phyloP scores from a whole-genome alignment of 2,888 invertebrate genomes.

The Cloeon dipterum region DNA sequence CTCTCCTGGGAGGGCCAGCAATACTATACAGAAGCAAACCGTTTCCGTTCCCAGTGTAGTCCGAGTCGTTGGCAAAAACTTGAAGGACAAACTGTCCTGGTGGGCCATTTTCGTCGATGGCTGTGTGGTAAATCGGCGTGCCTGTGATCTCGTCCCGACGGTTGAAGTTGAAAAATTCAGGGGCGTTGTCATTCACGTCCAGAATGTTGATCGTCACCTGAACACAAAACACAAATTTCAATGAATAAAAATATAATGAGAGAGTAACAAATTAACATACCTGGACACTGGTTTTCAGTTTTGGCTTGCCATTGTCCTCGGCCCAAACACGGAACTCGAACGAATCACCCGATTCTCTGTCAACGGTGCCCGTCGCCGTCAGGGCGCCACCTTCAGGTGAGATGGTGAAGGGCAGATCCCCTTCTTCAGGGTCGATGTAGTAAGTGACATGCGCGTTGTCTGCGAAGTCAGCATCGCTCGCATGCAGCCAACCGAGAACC shows the following conservation, averaged over 20 bases:
- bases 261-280: too few relatives aligned
- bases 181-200: conserved; percentile 67
- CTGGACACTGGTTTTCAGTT: conserved; percentile 11
- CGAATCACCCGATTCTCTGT: conserved; percentile 41
- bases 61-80: conserved; percentile 64
- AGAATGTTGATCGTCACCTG: conserved; percentile 58
- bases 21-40: conserved; percentile 59
- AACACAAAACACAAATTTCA: too few relatives aligned
- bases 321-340: conserved; percentile 51
- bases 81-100: conserved; percentile 49
- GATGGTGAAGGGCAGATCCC: conserved; percentile 39
- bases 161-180: conserved; percentile 55
- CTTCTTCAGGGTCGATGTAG: conserved; percentile 14
- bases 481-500: conserved; percentile 50
- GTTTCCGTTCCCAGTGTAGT: conserved; percentile 69
- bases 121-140: conserved; percentile 48
- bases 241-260: too few relatives aligned
- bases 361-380: conserved; percentile 49
- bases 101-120: conserved; percentile 47
- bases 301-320: conserved; percentile 38
- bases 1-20: conserved; percentile 15
- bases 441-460: conserved; percentile 58
- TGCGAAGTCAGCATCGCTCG: conserved; percentile 58
- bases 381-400: conserved; percentile 42
- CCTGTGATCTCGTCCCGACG: conserved; percentile 20